A percentile compares a stretch with the other conserved stretches of the same genome.
These are phyloP conservation scores for Rhincodon typus DNA, from an alignment of 2,797 vertebrate species.

Conservation along the genomic window DNA sequence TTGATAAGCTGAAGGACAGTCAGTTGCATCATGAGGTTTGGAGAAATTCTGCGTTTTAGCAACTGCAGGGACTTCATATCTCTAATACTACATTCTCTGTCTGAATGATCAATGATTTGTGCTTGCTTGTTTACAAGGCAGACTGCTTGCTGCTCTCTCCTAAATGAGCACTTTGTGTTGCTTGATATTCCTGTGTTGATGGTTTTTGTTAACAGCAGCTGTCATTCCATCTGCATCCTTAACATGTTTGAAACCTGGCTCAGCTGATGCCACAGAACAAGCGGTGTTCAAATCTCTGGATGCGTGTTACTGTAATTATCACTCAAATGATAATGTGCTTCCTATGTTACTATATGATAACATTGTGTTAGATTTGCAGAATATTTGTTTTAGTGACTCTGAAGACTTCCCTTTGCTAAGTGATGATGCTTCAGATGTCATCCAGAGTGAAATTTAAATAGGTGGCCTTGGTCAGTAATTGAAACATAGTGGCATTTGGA, in stretches of 20 bases:
- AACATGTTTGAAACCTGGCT: neutral
- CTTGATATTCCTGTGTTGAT: neutral
- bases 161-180: neutral
- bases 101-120: neutral
- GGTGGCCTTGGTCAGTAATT: neutral
- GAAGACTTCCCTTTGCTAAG: neutral
- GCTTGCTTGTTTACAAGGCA: neutral
- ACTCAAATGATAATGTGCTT: neutral
- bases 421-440: neutral
- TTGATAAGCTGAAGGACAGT: neutral
- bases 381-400: neutral
- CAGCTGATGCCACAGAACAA: neutral
- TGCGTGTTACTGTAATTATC: neutral
- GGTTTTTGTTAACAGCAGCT: neutral
- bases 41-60: neutral
- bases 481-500: neutral
- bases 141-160: neutral
- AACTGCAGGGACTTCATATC: neutral
- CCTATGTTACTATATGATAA: neutral
- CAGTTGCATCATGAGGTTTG: neutral
- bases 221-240: neutral
- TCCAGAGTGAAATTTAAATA: neutral
- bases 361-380: neutral
- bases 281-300: neutral
- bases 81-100: neutral